Conservation (phyloP, 30 jellyfish, hydroid and myxozoan genomes). For the Rhopilema esculentum region DNA sequence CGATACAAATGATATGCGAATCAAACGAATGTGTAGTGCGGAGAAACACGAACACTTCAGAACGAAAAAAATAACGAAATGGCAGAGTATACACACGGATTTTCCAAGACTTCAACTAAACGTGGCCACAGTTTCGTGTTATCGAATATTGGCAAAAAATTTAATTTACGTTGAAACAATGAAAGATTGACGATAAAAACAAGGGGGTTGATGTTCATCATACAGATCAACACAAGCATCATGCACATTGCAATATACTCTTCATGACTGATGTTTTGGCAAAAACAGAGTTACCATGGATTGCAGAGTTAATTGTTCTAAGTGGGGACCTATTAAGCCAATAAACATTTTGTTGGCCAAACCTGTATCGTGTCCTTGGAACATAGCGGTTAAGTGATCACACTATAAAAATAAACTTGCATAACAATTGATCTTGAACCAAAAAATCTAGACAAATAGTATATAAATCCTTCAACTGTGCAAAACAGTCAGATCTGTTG, state of each 20-base stretch:
- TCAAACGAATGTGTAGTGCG: conserved; percentile 71
- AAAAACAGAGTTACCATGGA: neutral
- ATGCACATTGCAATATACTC: neutral
- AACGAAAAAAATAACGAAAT: neutral
- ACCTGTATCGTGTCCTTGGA: no score
- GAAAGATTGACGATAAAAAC: neutral
- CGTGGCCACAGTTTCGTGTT: neutral
- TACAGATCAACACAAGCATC: neutral
- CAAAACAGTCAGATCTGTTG: no score
- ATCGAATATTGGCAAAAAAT: neutral
- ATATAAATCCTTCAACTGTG: no score
- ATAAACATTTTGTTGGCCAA: no score
- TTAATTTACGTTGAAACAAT: neutral
- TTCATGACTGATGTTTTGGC: neutral
- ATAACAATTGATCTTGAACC: no score
- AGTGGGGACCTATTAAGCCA: no score
- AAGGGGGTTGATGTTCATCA: neutral
- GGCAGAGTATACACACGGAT: neutral
- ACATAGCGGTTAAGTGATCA: no score
- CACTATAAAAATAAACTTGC: no score
- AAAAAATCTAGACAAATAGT: no score
- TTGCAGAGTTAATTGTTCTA: neutral
- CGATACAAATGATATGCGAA: conserved; percentile 66
- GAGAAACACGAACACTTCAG: conserved; percentile 8
- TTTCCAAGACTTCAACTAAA: neutral